Evolutionary conservation across 1,140 invertebrate genomes (phyloP).

Genomic region (Diabrotica undecimpunctata): DNA sequence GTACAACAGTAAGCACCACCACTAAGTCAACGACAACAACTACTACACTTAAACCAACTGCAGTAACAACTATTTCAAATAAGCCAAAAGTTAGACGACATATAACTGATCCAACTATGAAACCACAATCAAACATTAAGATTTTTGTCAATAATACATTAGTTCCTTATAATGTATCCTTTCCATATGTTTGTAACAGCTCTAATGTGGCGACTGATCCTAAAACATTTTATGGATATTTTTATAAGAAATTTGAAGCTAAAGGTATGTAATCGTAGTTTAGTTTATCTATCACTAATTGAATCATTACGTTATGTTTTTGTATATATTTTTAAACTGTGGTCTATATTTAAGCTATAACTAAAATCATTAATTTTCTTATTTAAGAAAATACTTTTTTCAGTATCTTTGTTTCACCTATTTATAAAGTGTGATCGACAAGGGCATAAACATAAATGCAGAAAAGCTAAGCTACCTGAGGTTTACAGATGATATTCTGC

Average conservation of each 20-base stretch:
- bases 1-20: conserved; percentile 28
- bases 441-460: no score
- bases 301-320: no score
- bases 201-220: conserved; percentile 58
- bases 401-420: no score
- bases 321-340: no score
- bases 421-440: no score
- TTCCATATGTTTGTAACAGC: conserved; percentile 59
- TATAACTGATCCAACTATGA: conserved; percentile 14
- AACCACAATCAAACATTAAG: conserved; percentile 23
- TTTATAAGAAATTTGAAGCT: conserved; percentile 52
- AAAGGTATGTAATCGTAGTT: conserved; percentile 53
- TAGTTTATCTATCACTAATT: no score
- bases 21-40: conserved; percentile 33
- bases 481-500: no score
- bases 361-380: no score
- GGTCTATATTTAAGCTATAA: no score
- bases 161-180: conserved; percentile 34
- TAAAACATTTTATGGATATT: conserved; percentile 71
- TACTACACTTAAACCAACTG: conserved; percentile 17
- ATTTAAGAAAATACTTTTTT: no score
- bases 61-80: conserved; percentile 23
- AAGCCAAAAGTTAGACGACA: conserved; percentile 8
- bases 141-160: conserved; percentile 31
- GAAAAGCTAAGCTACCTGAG: no score